Evolutionary conservation across 1,140 invertebrate genomes (phyloP).

Genomic region (Drosophila fuyamai): DNA sequence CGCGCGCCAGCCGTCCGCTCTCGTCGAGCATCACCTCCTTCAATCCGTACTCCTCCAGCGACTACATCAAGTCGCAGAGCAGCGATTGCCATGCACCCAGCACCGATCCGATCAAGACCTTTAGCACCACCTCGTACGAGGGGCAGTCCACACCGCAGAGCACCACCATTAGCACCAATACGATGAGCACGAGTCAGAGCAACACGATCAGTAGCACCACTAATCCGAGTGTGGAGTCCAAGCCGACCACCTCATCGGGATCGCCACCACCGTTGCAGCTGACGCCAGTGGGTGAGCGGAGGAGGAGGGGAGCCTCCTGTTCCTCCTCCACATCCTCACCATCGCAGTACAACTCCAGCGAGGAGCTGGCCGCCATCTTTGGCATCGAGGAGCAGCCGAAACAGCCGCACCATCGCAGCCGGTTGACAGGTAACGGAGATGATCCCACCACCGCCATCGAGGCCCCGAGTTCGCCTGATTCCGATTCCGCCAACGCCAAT

Average conservation of each 20-base stretch:
- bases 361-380: slow-evolving; percentile 87
- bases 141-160: slow-evolving; percentile 71
- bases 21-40: slow-evolving; percentile 84
- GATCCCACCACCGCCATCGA: slow-evolving; percentile 24
- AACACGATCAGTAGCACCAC: slow-evolving; percentile 49
- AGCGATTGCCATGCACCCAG: slow-evolving; percentile 82
- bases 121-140: slow-evolving; percentile 84
- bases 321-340: slow-evolving; percentile 63
- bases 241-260: slow-evolving; percentile 38
- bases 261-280: slow-evolving; percentile 70
- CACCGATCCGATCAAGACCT: slow-evolving; percentile 84
- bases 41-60: slow-evolving; percentile 83
- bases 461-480: slow-evolving; percentile 20
- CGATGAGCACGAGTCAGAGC: slow-evolving; percentile 49
- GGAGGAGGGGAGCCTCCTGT: slow-evolving; percentile 29
- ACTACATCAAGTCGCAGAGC: slow-evolving; percentile 83
- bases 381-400: slow-evolving; percentile 76
- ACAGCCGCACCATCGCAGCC: slow-evolving; percentile 22
- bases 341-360: slow-evolving; percentile 87
- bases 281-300: slow-evolving; percentile 58
- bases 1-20: slow-evolving; percentile 60
- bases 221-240: slow-evolving; percentile 36
- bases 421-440: slow-evolving; percentile 68
- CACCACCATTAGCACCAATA: slow-evolving; percentile 59
- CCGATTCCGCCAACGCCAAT: slow-evolving; percentile 10